These are phyloP conservation scores for Bibio marci DNA, from an alignment of 2,888 invertebrate species.

Conservation along the genomic window DNA sequence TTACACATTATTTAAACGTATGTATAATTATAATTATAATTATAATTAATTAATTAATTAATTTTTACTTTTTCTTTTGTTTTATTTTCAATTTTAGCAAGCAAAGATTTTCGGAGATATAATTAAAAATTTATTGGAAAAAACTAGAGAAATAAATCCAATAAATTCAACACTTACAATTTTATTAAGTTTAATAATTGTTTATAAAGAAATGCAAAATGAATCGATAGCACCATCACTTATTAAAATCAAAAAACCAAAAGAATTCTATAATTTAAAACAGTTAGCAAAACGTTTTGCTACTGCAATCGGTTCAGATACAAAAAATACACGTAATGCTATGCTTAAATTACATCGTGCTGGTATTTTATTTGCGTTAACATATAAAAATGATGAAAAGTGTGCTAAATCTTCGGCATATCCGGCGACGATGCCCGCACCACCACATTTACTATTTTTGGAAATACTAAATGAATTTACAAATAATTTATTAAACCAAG, in stretches of 20 bases:
- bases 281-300: constrained; percentile 95
- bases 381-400: constrained; percentile 20
- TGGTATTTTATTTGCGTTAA: constrained; percentile 79
- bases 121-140: constrained; percentile 89
- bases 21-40: too few relatives aligned
- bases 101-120: constrained; percentile 98
- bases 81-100: constrained; percentile 39
- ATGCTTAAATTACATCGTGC: constrained; percentile 90
- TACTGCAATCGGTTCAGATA: constrained; percentile 90
- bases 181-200: constrained; percentile 75
- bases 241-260: constrained; percentile 45
- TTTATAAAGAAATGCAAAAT: constrained; percentile 57
- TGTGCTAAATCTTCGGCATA: constrained; percentile 29
- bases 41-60: too few relatives aligned
- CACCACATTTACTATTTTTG: constrained; percentile 77
- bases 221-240: constrained; percentile 28
- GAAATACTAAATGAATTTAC: constrained; percentile 95
- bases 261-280: constrained; percentile 81
- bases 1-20: constrained; percentile 93
- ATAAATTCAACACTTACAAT: constrained; percentile 89
- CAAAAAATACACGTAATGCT: constrained; percentile 90
- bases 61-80: too few relatives aligned
- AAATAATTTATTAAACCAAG: constrained; percentile 87
- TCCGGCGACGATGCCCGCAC: constrained; percentile 64
- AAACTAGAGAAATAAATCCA: constrained; percentile 95